phyloP scores from a whole-genome alignment of 2,888 invertebrate genomes.

The Laothoe populi region DNA sequence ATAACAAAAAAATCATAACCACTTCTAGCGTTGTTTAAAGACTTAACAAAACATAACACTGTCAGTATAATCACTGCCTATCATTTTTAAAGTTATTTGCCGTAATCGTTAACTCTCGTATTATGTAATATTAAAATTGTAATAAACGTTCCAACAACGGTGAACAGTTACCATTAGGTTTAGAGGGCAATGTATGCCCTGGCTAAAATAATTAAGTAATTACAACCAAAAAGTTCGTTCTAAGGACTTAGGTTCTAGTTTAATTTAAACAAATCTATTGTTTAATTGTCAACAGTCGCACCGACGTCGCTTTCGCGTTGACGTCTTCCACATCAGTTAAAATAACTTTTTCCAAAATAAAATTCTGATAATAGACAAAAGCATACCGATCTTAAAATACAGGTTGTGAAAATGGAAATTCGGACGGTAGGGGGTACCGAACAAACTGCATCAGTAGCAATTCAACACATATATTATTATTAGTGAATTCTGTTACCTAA shows the following conservation, averaged over 20 bases:
- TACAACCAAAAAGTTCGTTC: constrained; percentile 84
- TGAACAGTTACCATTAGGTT: constrained; percentile 82
- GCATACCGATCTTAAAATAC: constrained; percentile 6
- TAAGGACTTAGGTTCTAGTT: constrained; percentile 83
- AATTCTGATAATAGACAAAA: neutral
- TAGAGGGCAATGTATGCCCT: constrained; percentile 66
- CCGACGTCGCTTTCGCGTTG: constrained; percentile 43
- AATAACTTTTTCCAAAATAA: constrained; percentile 26
- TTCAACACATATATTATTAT: constrained; percentile 41
- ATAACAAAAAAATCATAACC: constrained; percentile 38
- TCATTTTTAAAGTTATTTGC: constrained; percentile 65
- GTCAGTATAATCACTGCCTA: constrained; percentile 73
- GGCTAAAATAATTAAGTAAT: constrained; percentile 74
- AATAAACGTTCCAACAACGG: constrained; percentile 82
- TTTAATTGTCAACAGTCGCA: constrained; percentile 53
- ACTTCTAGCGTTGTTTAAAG: constrained; percentile 45
- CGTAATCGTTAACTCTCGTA: constrained; percentile 69
- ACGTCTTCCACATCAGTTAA: constrained; percentile 34
- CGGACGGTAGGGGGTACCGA: constrained; percentile 29
- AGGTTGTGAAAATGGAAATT: constrained; percentile 30
- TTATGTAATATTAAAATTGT: constrained; percentile 76
- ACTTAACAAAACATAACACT: constrained; percentile 61
- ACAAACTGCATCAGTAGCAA: constrained; percentile 34
- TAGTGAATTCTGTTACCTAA: constrained; percentile 75
- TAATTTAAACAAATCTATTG: constrained; percentile 57